Percentiles rank a stretch among this genome's conserved stretches.
phyloP scores from a whole-genome alignment of 2,113 vertebrate species.

The Nymphicus hollandicus region DNA sequence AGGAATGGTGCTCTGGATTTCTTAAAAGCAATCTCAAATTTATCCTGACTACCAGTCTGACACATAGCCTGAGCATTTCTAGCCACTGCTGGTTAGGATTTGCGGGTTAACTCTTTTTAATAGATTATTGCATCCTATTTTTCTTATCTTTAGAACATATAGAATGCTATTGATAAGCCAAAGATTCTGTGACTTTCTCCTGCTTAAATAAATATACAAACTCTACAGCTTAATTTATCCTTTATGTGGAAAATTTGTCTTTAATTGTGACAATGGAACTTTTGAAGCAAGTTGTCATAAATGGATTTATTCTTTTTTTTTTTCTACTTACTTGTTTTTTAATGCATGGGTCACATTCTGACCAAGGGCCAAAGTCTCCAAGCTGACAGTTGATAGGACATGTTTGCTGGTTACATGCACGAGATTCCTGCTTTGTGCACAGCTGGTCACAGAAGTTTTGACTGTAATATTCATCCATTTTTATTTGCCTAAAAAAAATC shows the following conservation, averaged over 20 bases:
- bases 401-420: slow-evolving; percentile 78
- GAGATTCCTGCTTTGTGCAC: slow-evolving; percentile 74
- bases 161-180: background rate
- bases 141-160: background rate
- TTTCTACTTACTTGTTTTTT: slow-evolving; percentile 80
- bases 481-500: slow-evolving; percentile 69
- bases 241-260: background rate
- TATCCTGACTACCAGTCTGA: background rate
- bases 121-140: background rate
- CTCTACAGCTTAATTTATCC: background rate
- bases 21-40: background rate
- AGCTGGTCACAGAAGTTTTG: slow-evolving; percentile 76
- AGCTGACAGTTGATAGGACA: slow-evolving; percentile 87
- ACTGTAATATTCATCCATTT: slow-evolving; percentile 74
- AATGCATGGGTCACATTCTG: slow-evolving; percentile 86
- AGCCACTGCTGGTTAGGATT: background rate
- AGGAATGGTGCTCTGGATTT: background rate
- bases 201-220: background rate
- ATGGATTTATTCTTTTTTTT: background rate
- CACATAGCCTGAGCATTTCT: background rate
- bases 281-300: background rate
- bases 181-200: background rate
- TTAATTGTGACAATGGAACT: background rate
- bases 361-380: slow-evolving; percentile 85
- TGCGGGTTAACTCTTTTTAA: background rate